These are phyloP conservation scores for Falco novaeseelandiae DNA, from an alignment of 2,797 vertebrate genomes.

Conservation along the genomic window DNA sequence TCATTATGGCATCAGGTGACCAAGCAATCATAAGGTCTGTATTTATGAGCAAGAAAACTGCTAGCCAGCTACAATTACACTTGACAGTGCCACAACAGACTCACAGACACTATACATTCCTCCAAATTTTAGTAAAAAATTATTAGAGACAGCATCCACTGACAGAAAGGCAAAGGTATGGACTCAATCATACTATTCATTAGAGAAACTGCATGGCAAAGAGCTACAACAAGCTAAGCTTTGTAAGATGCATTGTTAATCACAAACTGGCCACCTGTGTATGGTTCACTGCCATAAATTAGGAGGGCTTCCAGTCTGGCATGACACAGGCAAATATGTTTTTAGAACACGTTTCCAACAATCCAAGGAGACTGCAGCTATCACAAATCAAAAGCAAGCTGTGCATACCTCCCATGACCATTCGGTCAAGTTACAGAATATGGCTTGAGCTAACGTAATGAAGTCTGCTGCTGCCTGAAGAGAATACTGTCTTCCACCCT, in stretches of 20 bases:
- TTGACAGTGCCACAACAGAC: background rate
- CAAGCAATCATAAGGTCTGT: background rate
- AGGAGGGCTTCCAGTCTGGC: background rate
- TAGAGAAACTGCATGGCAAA: background rate
- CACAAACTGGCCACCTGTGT: background rate
- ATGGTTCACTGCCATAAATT: background rate
- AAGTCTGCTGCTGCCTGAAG: background rate
- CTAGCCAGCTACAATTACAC: background rate
- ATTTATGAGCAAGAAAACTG: background rate
- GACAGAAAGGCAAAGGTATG: background rate
- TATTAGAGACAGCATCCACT: background rate
- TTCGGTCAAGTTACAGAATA: background rate
- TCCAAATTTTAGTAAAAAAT: background rate
- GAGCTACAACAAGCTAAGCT: background rate
- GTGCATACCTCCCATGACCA: background rate
- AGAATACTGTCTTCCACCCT: background rate
- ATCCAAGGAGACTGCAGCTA: background rate
- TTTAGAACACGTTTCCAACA: background rate
- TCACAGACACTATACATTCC: background rate
- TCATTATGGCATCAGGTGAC: background rate
- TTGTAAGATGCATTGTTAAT: background rate
- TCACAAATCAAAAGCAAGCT: background rate
- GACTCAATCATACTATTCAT: background rate
- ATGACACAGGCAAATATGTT: background rate
- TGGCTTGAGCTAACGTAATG: background rate